Percentiles rank a stretch among this genome's conserved stretches.
These are phyloP conservation scores for Leptopilina clavipes DNA, from an alignment of 1,140 invertebrate genomes.

Conservation along the genomic window DNA sequence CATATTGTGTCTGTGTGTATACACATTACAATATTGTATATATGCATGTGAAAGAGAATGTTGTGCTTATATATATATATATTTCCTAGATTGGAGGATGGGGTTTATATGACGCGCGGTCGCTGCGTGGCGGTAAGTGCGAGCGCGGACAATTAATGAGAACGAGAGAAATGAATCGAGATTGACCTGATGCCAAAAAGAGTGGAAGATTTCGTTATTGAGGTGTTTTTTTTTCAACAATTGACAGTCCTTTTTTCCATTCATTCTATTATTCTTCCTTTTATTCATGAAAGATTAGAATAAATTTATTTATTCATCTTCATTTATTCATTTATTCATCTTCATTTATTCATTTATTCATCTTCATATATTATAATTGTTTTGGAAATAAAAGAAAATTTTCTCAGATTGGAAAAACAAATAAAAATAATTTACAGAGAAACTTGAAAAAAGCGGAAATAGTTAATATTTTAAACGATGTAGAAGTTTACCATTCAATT, in stretches of 20 bases:
- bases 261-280: background rate
- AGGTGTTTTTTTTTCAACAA: slow-evolving; percentile 35
- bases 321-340: too few relatives aligned
- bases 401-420: too few relatives aligned
- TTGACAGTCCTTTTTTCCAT: slow-evolving; percentile 22
- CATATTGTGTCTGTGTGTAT: slow-evolving; percentile 38
- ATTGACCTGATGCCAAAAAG: background rate
- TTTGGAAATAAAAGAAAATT: too few relatives aligned
- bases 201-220: background rate
- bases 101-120: slow-evolving; percentile 36
- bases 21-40: slow-evolving; percentile 51
- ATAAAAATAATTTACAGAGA: too few relatives aligned
- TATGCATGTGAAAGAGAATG: slow-evolving; percentile 50
- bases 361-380: too few relatives aligned
- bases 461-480: too few relatives aligned
- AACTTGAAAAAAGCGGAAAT: too few relatives aligned
- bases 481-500: too few relatives aligned
- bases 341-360: too few relatives aligned
- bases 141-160: slow-evolving; percentile 54
- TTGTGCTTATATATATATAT: background rate
- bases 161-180: slow-evolving; percentile 39
- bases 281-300: too few relatives aligned
- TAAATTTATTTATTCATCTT: too few relatives aligned
- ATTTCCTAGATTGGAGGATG: slow-evolving; percentile 37
- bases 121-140: slow-evolving; percentile 45